phyloP scores from a whole-genome alignment of 2,888 invertebrate species.

The Phlogophora meticulosa region DNA sequence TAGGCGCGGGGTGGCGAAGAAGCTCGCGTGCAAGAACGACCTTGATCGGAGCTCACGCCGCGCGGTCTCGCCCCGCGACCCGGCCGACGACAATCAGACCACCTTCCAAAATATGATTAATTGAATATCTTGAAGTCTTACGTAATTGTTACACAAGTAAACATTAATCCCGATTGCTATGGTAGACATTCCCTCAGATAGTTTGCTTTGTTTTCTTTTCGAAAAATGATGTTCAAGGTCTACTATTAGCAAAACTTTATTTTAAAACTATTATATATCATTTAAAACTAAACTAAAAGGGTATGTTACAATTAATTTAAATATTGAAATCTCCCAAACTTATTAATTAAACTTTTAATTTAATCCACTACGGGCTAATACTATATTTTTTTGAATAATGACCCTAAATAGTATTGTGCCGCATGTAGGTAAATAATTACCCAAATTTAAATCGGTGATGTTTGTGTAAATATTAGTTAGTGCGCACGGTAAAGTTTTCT shows the following conservation, averaged over 20 bases:
- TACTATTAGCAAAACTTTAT: slow-evolving; percentile 23
- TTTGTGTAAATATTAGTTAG: slow-evolving; percentile 10
- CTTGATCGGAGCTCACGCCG: slow-evolving; percentile 80
- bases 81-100: slow-evolving; percentile 67
- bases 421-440: neutral
- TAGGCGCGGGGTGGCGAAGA: slow-evolving; percentile 66
- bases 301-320: neutral
- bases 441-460: neutral
- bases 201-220: slow-evolving; percentile 37
- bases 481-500: slow-evolving; percentile 12
- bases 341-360: slow-evolving; percentile 34
- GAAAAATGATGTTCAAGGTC: slow-evolving; percentile 34
- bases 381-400: slow-evolving; percentile 14
- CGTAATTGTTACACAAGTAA: slow-evolving; percentile 25
- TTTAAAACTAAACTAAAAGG: neutral
- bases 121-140: slow-evolving; percentile 44
- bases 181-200: neutral
- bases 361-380: neutral
- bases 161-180: neutral
- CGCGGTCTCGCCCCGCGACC: slow-evolving; percentile 76
- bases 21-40: slow-evolving; percentile 84
- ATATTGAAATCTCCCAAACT: neutral
- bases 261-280: neutral
- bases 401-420: neutral
- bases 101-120: slow-evolving; percentile 63